Percentiles rank a stretch among this genome's conserved stretches.
Conservation (phyloP, 2,113 vertebrate species). For the Dromaius novaehollandiae region DNA sequence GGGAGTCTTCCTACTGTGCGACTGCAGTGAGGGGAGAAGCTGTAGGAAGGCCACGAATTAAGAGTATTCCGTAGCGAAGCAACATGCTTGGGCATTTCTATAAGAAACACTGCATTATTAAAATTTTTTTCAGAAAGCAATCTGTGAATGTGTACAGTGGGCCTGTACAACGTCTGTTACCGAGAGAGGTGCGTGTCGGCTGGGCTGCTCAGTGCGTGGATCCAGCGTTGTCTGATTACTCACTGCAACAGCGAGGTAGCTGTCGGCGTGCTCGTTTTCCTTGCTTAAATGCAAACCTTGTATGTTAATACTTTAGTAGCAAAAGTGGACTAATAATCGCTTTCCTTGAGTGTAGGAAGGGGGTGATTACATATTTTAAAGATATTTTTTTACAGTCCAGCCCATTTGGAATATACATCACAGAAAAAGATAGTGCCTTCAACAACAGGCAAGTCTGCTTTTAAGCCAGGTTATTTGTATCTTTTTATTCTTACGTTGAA, state of each 20-base stretch:
- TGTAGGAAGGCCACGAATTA: accelerated
- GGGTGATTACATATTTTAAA: neutral
- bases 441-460: neutral
- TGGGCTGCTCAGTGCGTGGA: accelerated
- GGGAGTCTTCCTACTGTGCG: accelerated
- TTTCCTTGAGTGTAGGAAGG: neutral
- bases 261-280: neutral
- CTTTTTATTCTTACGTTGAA: neutral
- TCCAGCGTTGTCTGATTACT: accelerated
- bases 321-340: neutral
- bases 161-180: accelerated
- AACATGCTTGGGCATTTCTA: accelerated
- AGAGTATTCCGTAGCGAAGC: neutral
- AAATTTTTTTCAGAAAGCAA: accelerated
- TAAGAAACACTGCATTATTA: accelerated
- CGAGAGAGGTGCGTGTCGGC: accelerated
- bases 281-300: neutral
- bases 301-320: neutral
- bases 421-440: neutral
- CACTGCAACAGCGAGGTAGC: accelerated
- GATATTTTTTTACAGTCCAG: neutral
- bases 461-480: neutral
- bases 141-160: neutral
- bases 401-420: neutral
- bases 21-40: accelerated